Percentiles rank a stretch among this genome's conserved stretches.
Evolutionary conservation across 2,113 vertebrate species (phyloP).

Genomic region (Pseudopodoces humilis): DNA sequence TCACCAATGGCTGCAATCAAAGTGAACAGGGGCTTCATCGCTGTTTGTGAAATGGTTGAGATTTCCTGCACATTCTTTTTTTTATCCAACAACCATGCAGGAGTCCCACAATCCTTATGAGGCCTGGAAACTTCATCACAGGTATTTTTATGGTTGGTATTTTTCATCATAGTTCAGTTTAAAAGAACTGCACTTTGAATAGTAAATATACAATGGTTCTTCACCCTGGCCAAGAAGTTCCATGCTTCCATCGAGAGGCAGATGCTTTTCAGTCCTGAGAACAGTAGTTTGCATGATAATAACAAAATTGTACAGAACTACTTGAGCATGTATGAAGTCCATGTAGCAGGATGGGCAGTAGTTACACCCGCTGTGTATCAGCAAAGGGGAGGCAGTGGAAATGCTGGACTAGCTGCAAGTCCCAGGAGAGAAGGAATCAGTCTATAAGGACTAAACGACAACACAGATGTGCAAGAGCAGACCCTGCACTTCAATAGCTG

Average conservation of each 20-base stretch:
- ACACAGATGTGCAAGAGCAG: background rate
- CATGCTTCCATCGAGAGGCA: background rate
- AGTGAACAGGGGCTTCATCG: background rate
- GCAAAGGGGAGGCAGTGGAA: background rate
- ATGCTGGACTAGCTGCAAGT: background rate
- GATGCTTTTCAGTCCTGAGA: background rate
- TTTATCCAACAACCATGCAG: background rate
- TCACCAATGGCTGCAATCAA: background rate
- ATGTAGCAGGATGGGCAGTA: background rate
- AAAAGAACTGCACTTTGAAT: background rate
- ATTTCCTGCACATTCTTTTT: background rate
- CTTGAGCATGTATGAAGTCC: background rate
- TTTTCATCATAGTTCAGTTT: background rate
- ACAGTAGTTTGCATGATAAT: background rate
- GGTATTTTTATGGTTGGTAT: background rate
- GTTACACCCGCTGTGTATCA: fast-evolving
- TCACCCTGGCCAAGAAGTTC: background rate
- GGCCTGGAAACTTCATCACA: background rate
- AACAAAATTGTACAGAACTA: background rate
- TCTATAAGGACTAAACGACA: background rate
- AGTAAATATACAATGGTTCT: background rate
- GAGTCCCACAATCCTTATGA: background rate
- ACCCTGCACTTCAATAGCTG: background rate
- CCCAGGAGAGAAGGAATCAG: background rate
- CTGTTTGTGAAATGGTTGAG: background rate